Conservation (phyloP, 2,888 invertebrate species). For the Nomada ferruginata region DNA sequence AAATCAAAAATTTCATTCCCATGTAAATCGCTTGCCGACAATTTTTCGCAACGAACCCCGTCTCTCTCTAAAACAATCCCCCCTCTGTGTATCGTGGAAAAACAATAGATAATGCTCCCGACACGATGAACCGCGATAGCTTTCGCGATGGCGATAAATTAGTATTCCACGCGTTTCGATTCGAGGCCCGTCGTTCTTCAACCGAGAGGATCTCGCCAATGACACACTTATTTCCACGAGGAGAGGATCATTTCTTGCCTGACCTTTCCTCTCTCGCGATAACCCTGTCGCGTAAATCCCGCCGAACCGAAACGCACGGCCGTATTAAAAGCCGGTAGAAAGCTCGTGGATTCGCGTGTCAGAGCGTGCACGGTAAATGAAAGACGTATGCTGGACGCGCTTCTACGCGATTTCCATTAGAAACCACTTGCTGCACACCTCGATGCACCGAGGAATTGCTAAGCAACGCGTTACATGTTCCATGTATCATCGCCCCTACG, state of each 20-base stretch:
- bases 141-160: slow-evolving; percentile 16
- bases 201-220: slow-evolving; percentile 26
- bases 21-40: too few species aligned
- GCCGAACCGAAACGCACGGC: slow-evolving; percentile 49
- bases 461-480: slow-evolving; percentile 9
- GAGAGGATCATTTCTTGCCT: slow-evolving; percentile 35
- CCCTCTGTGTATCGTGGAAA: too few species aligned
- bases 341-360: slow-evolving; percentile 68
- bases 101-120: neutral
- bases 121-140: slow-evolving; percentile 6
- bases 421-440: slow-evolving; percentile 62
- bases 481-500: neutral
- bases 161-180: slow-evolving; percentile 25
- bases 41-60: too few species aligned
- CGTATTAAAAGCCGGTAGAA: slow-evolving; percentile 72
- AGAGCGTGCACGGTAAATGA: slow-evolving; percentile 36
- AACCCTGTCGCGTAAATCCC: slow-evolving; percentile 58
- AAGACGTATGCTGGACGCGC: slow-evolving; percentile 65
- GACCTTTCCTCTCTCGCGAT: slow-evolving; percentile 64
- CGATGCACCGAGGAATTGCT: slow-evolving; percentile 17
- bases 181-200: slow-evolving; percentile 16
- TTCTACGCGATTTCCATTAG: slow-evolving; percentile 78
- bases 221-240: slow-evolving; percentile 54
- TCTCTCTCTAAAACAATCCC: too few species aligned
- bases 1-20: too few species aligned